Evolutionary conservation across 2,113 vertebrate species (phyloP).

Genomic region (Arvicanthis niloticus): DNA sequence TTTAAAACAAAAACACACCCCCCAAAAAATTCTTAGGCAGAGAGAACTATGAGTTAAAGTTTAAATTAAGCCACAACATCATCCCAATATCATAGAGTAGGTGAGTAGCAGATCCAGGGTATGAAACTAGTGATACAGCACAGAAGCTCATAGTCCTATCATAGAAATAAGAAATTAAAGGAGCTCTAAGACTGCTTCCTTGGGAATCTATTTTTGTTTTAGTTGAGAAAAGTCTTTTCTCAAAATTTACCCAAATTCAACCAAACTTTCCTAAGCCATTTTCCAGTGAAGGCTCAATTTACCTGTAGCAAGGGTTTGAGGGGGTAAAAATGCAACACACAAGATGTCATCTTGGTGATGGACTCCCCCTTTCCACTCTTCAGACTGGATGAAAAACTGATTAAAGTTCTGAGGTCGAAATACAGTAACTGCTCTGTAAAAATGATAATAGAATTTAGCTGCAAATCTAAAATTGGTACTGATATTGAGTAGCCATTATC

Average conservation of each 20-base stretch:
- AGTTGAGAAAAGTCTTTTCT: background rate
- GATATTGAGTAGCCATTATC: background rate
- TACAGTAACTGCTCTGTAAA: constrained; percentile 88
- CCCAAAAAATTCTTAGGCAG: background rate
- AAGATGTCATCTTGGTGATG: constrained; percentile 80
- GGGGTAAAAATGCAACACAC: constrained; percentile 87
- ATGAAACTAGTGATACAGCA: background rate
- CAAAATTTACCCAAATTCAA: background rate
- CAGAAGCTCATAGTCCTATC: background rate
- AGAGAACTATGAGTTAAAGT: background rate
- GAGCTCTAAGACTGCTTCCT: background rate
- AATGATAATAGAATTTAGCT: constrained; percentile 62
- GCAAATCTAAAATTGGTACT: background rate
- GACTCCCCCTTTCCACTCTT: constrained; percentile 88
- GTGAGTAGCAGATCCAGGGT: too few relatives aligned
- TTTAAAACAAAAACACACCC: background rate
- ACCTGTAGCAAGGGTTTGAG: constrained; percentile 87
- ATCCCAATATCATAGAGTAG: background rate
- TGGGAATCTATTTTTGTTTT: background rate
- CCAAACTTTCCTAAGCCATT: background rate
- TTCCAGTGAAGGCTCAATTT: constrained; percentile 4
- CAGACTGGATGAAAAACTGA: constrained; percentile 85
- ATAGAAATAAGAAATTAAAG: background rate
- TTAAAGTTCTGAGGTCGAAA: constrained; percentile 88
- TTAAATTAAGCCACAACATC: background rate